These are phyloP conservation scores for Tipula vernalis DNA, from an alignment of 2,888 invertebrate genomes.

Conservation along the genomic window DNA sequence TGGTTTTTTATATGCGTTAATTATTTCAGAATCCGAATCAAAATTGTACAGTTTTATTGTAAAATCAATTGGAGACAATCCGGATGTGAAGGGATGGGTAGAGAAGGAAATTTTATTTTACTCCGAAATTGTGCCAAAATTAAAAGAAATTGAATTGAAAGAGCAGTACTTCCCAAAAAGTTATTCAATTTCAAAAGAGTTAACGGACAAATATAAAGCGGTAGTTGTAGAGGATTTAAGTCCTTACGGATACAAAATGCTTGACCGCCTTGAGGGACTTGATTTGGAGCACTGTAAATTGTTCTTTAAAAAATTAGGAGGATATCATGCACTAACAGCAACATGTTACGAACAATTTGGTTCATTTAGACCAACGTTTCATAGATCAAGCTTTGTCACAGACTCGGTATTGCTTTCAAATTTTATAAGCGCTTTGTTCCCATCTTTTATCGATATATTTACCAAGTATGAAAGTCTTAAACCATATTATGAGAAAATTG, in stretches of 20 bases:
- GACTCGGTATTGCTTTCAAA: neutral
- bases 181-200: neutral
- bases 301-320: neutral
- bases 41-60: neutral
- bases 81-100: neutral
- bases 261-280: neutral
- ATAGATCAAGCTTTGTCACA: neutral
- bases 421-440: neutral
- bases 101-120: neutral
- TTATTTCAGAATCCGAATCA: neutral
- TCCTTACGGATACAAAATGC: neutral
- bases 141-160: neutral
- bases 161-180: neutral
- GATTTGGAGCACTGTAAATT: neutral
- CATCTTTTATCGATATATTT: neutral
- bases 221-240: neutral
- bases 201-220: neutral
- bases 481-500: neutral
- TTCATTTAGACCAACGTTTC: neutral
- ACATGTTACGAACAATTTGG: neutral
- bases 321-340: neutral
- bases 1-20: neutral
- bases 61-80: neutral
- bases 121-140: neutral
- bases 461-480: neutral